Evolutionary conservation across 2,113 vertebrate genomes (phyloP), one percentile per base, ranked within the genome.

Genomic region (Hylia prasina): DNA sequence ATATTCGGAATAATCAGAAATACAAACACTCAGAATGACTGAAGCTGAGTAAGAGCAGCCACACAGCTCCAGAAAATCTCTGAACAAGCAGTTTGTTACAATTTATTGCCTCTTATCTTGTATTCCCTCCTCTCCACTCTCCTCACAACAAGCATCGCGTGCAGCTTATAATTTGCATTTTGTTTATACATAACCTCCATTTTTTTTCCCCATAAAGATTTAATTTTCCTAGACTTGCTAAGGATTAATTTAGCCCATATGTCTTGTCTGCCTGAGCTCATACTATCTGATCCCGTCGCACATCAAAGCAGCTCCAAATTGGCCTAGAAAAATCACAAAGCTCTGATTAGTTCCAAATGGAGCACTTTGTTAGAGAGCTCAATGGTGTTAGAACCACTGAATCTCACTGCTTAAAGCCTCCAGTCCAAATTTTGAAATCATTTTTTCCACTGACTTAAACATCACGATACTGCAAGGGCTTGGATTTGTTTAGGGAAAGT

Each of bases 171-270:
- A 92, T 92, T 79, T 47, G 72, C 79, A 58, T 96, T 90, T 86
- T 93, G 90, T 93, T 93, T 80, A 89, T 63, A 90, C 73, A 56
- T 10, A 83, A 87, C 87, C 53, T 76, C 79, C 56, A 79, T 73
- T 72, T 94, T 58, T 93, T 97, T 92, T 97, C 81, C 10, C 96
- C 96, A 97, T 93, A 86, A 97, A 96, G 72, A 89, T 90, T 89
- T 90, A 30, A 93, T 95, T 97, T 96, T 96, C 57, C 83, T 84
- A 82, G 89, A 90, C 96, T 95, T 58, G 78, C 96, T 91, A 47
- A 93, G 91, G 90, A 94, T 88, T 96, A 95, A 96, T 96, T 93
- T 94, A 94, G 93, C 80, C 93, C 97, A 96, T 50, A 94, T 97
- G 96, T 94, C 94, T 93, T 42, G 25, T 53, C 37, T 58, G 81